These are phyloP conservation scores for Colaptes auratus DNA, from an alignment of 2,113 vertebrate genomes.

Conservation along the genomic window DNA sequence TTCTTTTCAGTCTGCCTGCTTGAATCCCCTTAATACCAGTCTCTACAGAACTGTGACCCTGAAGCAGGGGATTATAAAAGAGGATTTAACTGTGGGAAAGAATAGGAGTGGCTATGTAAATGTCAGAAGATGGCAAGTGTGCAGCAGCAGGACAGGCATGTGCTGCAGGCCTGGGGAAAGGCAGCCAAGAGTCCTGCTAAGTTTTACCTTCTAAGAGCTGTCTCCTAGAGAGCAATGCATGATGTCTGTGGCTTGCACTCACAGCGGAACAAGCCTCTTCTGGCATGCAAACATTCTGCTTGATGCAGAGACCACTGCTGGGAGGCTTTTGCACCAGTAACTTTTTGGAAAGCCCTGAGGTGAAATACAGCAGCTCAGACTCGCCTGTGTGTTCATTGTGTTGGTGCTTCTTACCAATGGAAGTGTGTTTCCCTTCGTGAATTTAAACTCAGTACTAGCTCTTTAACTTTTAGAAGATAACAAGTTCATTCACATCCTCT, in stretches of 20 bases:
- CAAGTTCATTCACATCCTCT: not conserved
- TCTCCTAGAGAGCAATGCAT: not conserved
- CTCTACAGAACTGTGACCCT: not conserved
- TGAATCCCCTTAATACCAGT: not conserved
- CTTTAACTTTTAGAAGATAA: not conserved
- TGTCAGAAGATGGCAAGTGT: not conserved
- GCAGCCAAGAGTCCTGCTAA: not conserved
- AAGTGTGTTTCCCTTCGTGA: not conserved
- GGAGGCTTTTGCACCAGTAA: not conserved
- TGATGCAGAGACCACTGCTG: not conserved
- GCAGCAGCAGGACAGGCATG: not conserved
- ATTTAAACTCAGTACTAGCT: not conserved
- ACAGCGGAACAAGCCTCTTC: not conserved
- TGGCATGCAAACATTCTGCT: not conserved
- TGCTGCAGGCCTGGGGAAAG: not conserved
- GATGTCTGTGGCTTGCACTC: not conserved
- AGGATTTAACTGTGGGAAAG: conserved; percentile 1
- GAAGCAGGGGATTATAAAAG: not conserved
- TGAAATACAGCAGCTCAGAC: not conserved
- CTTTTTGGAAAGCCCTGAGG: not conserved
- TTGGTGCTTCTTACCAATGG: not conserved
- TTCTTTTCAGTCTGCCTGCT: not conserved
- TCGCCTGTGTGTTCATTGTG: not conserved
- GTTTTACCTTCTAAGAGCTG: not conserved
- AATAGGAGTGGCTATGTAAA: not conserved